These are phyloP conservation scores for Dinocampus coccinellae DNA, from an alignment of 2,888 invertebrate genomes.

Conservation along the genomic window DNA sequence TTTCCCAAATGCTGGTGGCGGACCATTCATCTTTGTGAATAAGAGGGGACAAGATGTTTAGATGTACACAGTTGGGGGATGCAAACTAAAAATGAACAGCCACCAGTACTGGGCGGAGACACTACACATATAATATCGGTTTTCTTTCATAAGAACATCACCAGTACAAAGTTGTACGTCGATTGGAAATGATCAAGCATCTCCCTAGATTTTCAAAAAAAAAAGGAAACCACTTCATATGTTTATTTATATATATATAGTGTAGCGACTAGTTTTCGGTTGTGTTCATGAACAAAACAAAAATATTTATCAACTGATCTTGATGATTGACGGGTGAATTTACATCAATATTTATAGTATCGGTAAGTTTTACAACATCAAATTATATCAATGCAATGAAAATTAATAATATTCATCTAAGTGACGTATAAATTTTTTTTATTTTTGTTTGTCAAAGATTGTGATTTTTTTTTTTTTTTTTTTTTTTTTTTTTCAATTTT, in stretches of 20 bases:
- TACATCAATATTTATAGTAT: neutral
- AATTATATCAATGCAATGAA: neutral
- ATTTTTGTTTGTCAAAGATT: neutral
- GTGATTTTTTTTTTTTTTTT: neutral
- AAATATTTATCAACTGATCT: neutral
- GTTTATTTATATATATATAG: too few relatives aligned
- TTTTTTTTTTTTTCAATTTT: too few relatives aligned
- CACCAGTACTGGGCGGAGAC: neutral
- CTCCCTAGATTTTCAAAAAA: neutral
- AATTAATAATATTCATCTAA: neutral
- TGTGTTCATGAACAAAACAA: neutral
- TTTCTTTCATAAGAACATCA: neutral
- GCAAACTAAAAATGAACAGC: neutral
- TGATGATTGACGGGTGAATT: neutral
- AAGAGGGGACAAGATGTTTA: neutral
- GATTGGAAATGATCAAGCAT: neutral
- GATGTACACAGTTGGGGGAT: neutral
- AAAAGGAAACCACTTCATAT: too few relatives aligned
- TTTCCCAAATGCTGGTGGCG: conserved; percentile 9
- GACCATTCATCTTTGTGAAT: neutral
- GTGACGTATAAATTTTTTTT: neutral
- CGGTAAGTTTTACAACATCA: too few relatives aligned
- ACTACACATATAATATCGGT: neutral
- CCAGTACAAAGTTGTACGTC: neutral
- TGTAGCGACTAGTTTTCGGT: neutral